These are phyloP conservation scores for Amphilophus citrinellus DNA, from an alignment of 2,113 vertebrate species.

Conservation along the genomic window DNA sequence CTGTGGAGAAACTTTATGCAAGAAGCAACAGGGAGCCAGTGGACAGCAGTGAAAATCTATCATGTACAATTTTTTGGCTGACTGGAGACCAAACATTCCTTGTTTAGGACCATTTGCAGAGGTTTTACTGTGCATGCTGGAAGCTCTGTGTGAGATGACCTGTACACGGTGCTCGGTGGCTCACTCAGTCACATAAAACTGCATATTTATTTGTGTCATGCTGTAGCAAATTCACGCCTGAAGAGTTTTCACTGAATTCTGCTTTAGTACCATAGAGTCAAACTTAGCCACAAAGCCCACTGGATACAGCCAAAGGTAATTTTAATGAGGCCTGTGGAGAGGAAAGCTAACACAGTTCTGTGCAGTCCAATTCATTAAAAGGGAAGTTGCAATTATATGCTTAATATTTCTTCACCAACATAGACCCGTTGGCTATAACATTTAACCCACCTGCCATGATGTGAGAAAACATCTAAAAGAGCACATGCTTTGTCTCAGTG, in stretches of 20 bases:
- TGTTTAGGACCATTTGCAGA: conserved; percentile 2
- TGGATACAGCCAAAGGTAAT: not conserved
- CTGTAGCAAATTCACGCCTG: not conserved
- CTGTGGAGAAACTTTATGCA: not conserved
- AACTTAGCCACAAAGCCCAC: not conserved
- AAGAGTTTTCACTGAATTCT: not conserved
- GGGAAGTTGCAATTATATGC: not conserved
- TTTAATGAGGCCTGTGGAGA: not conserved
- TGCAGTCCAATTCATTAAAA: rapidly evolving
- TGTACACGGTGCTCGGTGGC: not conserved
- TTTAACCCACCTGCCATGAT: not conserved
- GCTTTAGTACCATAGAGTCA: not conserved
- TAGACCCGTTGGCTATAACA: not conserved
- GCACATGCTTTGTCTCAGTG: not conserved
- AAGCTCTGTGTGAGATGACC: not conserved
- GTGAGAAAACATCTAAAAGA: not conserved
- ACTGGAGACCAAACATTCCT: not conserved
- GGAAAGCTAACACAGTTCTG: not conserved
- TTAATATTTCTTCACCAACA: not conserved
- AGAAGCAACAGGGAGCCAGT: not conserved
- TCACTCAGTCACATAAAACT: not conserved
- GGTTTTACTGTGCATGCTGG: not conserved
- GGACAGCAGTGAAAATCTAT: not conserved
- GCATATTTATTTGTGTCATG: not conserved
- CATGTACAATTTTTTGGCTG: not conserved